Base-by-base conservation (phyloP, 1,140 invertebrate genomes). In the Ruditapes philippinarum region DNA sequence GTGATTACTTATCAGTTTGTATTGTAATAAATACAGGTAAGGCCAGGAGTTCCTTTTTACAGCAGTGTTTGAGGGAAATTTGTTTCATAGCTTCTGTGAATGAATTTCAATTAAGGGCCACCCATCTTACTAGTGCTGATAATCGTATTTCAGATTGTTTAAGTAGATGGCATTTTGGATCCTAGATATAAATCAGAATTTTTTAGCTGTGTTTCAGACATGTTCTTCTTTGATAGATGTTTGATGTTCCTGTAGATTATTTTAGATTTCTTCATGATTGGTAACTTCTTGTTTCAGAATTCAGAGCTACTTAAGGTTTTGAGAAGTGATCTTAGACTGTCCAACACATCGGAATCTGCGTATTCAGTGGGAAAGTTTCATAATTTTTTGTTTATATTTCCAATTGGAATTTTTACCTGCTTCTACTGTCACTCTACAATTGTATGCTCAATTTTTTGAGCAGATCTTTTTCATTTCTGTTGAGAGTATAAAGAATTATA, bases 101-200 rank as follows among this genome's bases (percentile, higher is more conserved):
- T 62, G 25, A 62, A 14, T 62, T 62, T 62, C 57, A 62, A 14
- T 11, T 62, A 4, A 62, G 25, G n/a, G 57, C 57, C 38, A 1
- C 0, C 3, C 78, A 88, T 57, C 1, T 70, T 9, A 4, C 0
- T 19, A 31, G 45, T 22, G 28, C 11, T 31, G 14, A 70, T 22
- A 88, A 88, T 42, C 68, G 78, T 5, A 11, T 80, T 12, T 40
- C 86, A 0, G 86, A 88, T 40, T 80, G 25, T 73, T 73, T 88
- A 49, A 73, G 60, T 36, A 70, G 86, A 73, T 88, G 78, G 78
- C 65, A 70, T n/a, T 70, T n/a, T 70, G 22, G 33, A 70, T 38
- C 4, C 65, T 14, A 11, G 1, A 4, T 70, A 31, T 38, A 1
- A 22, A 19, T 1, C 5, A 2, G 9, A 70, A 4, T 38, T 70